Base-by-base conservation (phyloP, 2,888 invertebrate genomes). In the Sesia bembeciformis region DNA sequence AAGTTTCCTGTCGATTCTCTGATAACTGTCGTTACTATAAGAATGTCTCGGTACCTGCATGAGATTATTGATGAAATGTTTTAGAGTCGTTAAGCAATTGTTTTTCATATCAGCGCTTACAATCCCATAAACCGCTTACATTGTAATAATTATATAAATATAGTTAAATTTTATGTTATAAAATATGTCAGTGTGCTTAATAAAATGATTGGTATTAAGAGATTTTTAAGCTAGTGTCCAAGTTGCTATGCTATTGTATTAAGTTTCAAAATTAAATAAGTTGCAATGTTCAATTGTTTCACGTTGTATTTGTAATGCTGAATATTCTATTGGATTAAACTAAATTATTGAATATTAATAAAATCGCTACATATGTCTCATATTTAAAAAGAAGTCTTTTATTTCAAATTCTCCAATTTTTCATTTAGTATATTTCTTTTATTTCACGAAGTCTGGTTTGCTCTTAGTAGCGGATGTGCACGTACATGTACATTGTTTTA, bases 261-360 rank as follows among this genome's bases (percentile, higher is more conserved):
- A 86, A 84, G 88, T 87, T 87, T 86, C 61, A 74, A 77, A 78
- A 75, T 73, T 73, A 64, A 72, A 80, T 85, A 70, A 76, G 78
- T 89, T 88, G 89, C 89, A 72, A 76, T 78, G 74, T 85, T 84
- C 74, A 66, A 82, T 85, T 83, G 80, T 86, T 89, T 86, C 81
- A 81, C 78, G 88, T 89, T 89, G 86, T 89, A 87, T 88, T 88
- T 88, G 82, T 88, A 86, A 84, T 77, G 81, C 78, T 86, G 86
- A 80, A 87, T 89, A 88, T 88, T 89, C 84, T 89, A 89, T 88
- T 74, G 23, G 76, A 86, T 82, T 76, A 77, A 80, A 82, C 69
- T 56, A 75, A 76, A 84, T 80, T 85, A 85, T 86, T 86, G 78
- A 84, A 75, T 85, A 84, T 84, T 87, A 88, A 86, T 88, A 87